Base-by-base conservation (phyloP, 1,140 invertebrate species). In the Coptotermes formosanus region DNA sequence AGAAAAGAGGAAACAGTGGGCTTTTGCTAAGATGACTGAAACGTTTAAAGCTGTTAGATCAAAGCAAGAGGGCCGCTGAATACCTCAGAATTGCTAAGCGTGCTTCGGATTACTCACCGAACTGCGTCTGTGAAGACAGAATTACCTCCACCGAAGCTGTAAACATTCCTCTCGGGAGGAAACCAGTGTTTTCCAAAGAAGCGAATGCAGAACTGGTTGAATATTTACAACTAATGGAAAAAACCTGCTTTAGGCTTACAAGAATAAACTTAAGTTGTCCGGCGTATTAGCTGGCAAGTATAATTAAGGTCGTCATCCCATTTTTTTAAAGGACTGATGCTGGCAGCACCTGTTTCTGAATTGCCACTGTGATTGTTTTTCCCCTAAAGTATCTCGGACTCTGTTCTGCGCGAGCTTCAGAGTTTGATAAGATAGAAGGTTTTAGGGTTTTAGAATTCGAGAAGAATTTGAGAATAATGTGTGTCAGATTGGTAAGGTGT, bases 131-230 rank as follows among this genome's bases (percentile, higher is more conserved):
- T 38, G 12, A 82, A 82, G 19, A 38, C 3, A 38, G 25, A 82
- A 6, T 82, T 82, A 82, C 16, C 30, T n/a, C 30, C 2, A n/a
- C 2, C 25, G 2, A 82, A 82, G 43, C 43, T 32, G 30, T 82
- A 16, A n/a, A 82, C 82, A n/a, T 82, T 82, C 82, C 8, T 44
- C 82, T 82, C 25, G 82, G 8, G n/a, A 82, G 82, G 1, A 82
- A 82, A 82, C 82, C 82, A 82, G n/a, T n/a, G 16, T 82, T 82
- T n/a, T 82, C 82, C 43, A 14, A 38, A 82, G 25, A 82, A 32
- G 7, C 9, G 43, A n/a, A 82, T 6, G 43, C 14, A 82, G 30
- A 82, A n/a, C 82, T 82, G 16, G 82, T 82, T 16, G 16, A 82
- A 14, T 44, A 82, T n/a, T n/a, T 32, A 16, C 82, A 4, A 19